Evolutionary conservation across 1,140 invertebrate species (phyloP).

Genomic region (Calephelis nemesis): DNA sequence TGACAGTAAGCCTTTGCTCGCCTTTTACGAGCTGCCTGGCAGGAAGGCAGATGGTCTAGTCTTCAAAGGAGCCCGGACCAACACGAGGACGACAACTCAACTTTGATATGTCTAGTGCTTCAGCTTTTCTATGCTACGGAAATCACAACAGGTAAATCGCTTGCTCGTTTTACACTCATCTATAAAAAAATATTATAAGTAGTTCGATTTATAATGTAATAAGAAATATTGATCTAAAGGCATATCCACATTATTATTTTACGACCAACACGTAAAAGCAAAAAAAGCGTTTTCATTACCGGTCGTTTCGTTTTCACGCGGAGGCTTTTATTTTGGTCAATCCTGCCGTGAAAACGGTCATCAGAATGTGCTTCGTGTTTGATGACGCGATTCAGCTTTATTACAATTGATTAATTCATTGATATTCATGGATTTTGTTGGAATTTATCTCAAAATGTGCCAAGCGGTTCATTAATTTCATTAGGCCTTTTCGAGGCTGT

Average conservation of each 20-base stretch:
- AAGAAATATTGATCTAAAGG: background rate
- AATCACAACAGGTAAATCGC: no score
- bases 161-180: no score
- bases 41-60: no score
- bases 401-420: background rate
- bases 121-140: no score
- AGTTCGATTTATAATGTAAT: background rate
- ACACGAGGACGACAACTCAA: no score
- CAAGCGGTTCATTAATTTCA: background rate
- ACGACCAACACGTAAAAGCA: constrained; percentile 25
- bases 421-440: background rate
- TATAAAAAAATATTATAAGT: no score
- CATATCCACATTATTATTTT: constrained; percentile 16
- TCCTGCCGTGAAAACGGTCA: constrained; percentile 41
- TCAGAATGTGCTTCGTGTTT: constrained; percentile 12
- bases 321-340: constrained; percentile 50
- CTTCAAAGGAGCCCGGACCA: no score
- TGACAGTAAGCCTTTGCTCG: no score
- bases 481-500: no score
- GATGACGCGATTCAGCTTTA: constrained; percentile 5
- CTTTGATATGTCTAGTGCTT: no score
- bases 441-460: background rate
- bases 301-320: constrained; percentile 49
- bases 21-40: no score
- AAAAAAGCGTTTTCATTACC: constrained; percentile 55